A percentile compares a stretch with the other conserved stretches of the same genome.
phyloP scores from a whole-genome alignment of 2,888 invertebrate species.

The Megaustenia siamemsis region DNA sequence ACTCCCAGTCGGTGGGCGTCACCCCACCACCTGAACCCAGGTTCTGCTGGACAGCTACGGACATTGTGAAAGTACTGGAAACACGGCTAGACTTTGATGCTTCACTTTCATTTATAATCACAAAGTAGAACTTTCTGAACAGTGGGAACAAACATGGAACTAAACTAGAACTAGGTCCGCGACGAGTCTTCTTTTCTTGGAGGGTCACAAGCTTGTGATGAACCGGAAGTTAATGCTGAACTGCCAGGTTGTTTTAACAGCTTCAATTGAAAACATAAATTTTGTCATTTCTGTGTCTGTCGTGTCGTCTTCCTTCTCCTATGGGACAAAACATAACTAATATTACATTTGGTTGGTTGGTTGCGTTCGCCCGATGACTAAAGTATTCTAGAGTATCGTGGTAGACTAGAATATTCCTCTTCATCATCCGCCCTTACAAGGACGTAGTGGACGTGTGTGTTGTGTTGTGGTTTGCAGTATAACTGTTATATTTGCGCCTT shows the following conservation, averaged over 20 bases:
- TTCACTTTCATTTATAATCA: neutral
- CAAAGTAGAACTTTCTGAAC: neutral
- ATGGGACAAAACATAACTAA: too few relatives aligned
- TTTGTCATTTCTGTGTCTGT: too few relatives aligned
- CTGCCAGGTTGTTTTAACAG: neutral
- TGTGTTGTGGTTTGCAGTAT: too few relatives aligned
- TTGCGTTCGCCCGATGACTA: too few relatives aligned
- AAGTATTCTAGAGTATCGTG: too few relatives aligned
- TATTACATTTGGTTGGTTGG: too few relatives aligned
- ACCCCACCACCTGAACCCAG: conserved; percentile 56
- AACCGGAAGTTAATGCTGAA: neutral
- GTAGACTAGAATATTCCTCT: too few relatives aligned
- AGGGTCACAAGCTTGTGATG: conserved; percentile 13
- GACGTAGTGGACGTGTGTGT: too few relatives aligned
- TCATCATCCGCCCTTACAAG: too few relatives aligned
- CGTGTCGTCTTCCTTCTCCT: too few relatives aligned
- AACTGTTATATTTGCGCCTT: too few relatives aligned
- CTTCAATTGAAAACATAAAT: too few relatives aligned
- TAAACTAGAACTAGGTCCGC: neutral
- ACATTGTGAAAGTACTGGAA: neutral
- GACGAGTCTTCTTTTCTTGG: neutral
- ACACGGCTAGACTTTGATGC: neutral
- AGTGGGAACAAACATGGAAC: neutral
- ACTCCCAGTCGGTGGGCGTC: conserved; percentile 77
- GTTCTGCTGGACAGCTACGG: neutral